These are phyloP conservation scores for Halocaridina rubra DNA, from an alignment of 2,888 invertebrate species.

Conservation along the genomic window DNA sequence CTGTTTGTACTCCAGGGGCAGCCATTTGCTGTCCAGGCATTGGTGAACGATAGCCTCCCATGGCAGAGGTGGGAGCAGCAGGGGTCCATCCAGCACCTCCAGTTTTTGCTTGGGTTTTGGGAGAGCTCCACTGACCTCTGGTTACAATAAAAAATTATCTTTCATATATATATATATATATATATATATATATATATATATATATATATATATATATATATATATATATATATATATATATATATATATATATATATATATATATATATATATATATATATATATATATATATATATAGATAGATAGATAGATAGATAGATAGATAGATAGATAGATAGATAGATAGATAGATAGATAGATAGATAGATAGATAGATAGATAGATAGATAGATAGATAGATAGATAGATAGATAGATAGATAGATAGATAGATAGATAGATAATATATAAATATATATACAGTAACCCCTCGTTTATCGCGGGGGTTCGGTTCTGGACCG, in stretches of 20 bases:
- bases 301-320: neutral
- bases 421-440: neutral
- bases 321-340: neutral
- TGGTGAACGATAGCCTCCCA: conserved; percentile 35
- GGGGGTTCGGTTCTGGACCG: no score
- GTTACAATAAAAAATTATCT: no score
- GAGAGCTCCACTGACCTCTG: conserved; percentile 61
- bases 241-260: neutral
- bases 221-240: neutral
- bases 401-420: neutral
- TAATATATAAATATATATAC: neutral
- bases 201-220: neutral
- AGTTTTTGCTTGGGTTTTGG: conserved; percentile 61
- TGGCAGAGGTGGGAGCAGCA: conserved; percentile 26
- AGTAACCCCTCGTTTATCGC: neutral
- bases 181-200: neutral
- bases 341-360: neutral
- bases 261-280: neutral
- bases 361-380: neutral
- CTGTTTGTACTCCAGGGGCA: conserved; percentile 6
- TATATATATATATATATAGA: neutral
- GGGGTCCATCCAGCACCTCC: conserved; percentile 62
- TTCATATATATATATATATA: neutral
- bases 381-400: neutral
- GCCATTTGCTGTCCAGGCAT: conserved; percentile 43